A percentile compares a stretch with the other conserved stretches of the same genome.
These are phyloP conservation scores for Drosophila setifemur DNA, from an alignment of 1,140 invertebrate genomes.

Conservation along the genomic window DNA sequence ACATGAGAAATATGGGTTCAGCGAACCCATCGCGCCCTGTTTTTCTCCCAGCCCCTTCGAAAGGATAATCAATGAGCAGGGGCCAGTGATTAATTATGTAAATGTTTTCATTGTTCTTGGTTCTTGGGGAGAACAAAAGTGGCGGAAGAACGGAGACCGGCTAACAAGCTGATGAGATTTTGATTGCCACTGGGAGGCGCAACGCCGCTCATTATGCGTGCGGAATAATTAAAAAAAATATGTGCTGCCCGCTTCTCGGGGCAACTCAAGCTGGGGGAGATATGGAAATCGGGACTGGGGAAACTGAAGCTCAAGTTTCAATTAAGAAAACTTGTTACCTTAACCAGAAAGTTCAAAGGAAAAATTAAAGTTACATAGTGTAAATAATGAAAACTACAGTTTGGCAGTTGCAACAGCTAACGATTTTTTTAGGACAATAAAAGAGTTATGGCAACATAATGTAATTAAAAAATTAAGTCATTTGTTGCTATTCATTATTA, in stretches of 20 bases:
- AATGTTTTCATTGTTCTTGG: conserved; percentile 43
- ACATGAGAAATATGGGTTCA: conserved; percentile 48
- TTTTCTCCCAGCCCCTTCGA: no score
- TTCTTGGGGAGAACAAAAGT: neutral
- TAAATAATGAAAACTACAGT: neutral
- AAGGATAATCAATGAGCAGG: conserved; percentile 56
- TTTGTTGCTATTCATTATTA: no score
- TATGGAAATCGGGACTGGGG: neutral
- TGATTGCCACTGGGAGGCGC: conserved; percentile 46
- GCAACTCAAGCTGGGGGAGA: neutral
- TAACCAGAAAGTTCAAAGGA: no score
- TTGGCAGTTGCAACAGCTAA: no score
- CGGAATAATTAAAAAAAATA: conserved; percentile 40
- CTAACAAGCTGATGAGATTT: conserved; percentile 52
- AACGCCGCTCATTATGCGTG: conserved; percentile 26
- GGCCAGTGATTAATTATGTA: conserved; percentile 68
- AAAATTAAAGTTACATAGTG: no score
- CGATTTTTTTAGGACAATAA: no score
- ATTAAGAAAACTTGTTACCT: no score
- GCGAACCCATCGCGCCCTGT: conserved; percentile 34
- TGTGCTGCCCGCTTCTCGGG: conserved; percentile 8
- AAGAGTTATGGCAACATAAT: no score
- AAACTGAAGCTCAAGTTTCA: neutral
- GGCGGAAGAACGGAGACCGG: neutral
- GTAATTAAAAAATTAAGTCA: no score